A percentile compares a stretch with the other conserved stretches of the same genome.
phyloP scores from a whole-genome alignment of 2,797 vertebrate species.

The Triplophysa yarkandensis region DNA sequence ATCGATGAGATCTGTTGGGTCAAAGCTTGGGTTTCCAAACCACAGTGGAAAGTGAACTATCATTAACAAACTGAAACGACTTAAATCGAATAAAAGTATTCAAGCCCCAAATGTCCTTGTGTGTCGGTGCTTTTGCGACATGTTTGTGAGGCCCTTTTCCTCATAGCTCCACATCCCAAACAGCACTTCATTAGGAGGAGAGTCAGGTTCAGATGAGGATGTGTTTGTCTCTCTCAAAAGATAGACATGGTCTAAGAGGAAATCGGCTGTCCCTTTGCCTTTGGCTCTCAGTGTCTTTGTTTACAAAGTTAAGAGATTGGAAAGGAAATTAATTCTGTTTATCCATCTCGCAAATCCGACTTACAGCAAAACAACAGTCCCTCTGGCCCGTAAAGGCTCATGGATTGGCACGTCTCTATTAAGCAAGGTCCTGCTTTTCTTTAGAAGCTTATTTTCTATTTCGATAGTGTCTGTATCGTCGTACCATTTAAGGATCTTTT shows the following conservation, averaged over 20 bases:
- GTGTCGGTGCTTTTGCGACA: slow-evolving; percentile 38
- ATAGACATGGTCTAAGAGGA: slow-evolving; percentile 20
- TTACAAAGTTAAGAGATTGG: slow-evolving; percentile 42
- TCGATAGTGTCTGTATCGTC: no score
- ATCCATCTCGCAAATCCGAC: slow-evolving; percentile 39
- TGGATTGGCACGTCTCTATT: slow-evolving; percentile 6
- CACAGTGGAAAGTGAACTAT: slow-evolving; percentile 47
- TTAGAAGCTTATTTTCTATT: not conserved
- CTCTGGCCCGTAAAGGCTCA: slow-evolving; percentile 2
- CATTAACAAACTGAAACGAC: slow-evolving; percentile 24
- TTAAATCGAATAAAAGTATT: not conserved
- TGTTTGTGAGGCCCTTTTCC: slow-evolving; percentile 7
- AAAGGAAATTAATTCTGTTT: slow-evolving; percentile 48
- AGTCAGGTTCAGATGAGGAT: not conserved
- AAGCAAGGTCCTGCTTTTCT: not conserved
- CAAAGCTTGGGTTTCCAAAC: slow-evolving; percentile 61
- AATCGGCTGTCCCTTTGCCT: slow-evolving; percentile 32
- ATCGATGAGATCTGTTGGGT: slow-evolving; percentile 65
- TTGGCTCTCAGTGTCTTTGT: slow-evolving; percentile 42
- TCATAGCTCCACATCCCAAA: not conserved
- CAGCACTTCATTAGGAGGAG: slow-evolving; percentile 38
- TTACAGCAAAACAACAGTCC: slow-evolving; percentile 23
- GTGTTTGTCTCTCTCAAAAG: slow-evolving; percentile 5
- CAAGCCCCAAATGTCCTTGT: not conserved
- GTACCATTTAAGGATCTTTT: no score